These are phyloP conservation scores for Dasypolia templi DNA, from an alignment of 2,888 invertebrate genomes.

Conservation along the genomic window DNA sequence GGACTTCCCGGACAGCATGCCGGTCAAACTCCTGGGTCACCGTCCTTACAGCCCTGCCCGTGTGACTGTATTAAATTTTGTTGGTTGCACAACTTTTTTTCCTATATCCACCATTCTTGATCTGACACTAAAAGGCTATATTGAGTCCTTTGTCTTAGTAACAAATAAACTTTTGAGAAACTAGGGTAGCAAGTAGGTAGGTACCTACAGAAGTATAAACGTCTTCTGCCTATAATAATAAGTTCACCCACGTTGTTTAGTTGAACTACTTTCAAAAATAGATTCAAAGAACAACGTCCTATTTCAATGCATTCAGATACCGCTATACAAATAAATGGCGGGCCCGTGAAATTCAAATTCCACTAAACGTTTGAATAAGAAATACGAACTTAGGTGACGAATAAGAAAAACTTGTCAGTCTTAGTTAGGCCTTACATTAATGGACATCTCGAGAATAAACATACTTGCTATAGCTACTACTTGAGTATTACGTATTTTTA, in stretches of 20 bases:
- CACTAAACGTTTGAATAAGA: neutral
- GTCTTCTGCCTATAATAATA: conserved; percentile 20
- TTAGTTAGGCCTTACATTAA: too few species aligned
- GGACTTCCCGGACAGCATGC: too few species aligned
- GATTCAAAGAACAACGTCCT: conserved; percentile 41
- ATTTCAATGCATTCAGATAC: conserved; percentile 23
- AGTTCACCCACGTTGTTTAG: conserved; percentile 17
- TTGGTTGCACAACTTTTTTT: neutral
- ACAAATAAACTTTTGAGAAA: neutral
- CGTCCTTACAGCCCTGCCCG: too few species aligned
- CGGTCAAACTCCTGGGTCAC: too few species aligned
- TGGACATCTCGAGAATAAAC: too few species aligned
- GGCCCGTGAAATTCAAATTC: neutral
- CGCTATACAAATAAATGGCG: conserved; percentile 2
- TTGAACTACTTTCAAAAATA: conserved; percentile 58
- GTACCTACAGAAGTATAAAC: neutral
- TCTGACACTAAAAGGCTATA: neutral
- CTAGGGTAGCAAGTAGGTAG: neutral
- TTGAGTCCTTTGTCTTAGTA: neutral
- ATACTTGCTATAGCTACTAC: too few species aligned
- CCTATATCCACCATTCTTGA: neutral
- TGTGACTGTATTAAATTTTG: too few species aligned
- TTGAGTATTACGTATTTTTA: too few species aligned
- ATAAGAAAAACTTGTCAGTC: neutral
- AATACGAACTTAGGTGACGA: neutral